Evolutionary conservation across 1,140 invertebrate genomes (phyloP), one percentile per base, ranked within the genome.

Genomic region (Cylas formicarius): DNA sequence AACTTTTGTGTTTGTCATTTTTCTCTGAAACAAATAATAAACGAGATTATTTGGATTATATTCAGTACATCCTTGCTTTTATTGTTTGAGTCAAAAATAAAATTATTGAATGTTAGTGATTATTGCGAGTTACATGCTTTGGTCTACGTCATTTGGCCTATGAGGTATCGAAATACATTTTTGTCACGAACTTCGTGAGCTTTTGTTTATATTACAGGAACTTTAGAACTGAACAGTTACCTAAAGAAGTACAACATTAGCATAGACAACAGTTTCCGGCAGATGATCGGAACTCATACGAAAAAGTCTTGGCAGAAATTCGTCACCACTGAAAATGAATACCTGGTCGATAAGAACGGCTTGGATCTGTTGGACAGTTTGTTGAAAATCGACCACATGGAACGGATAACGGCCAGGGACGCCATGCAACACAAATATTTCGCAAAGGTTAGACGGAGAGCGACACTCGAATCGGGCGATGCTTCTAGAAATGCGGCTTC

Each of bases 401-500:
- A 97, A 68, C 80, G 97, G 63, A 82, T 98, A 48, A 99, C 97
- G 50, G 96, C 97, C 47, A 80, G 86, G 57, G 94, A 98, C 75
- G 96, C 96, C 49, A 96, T 99, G 90, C 90, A 95, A 61, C 96
- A 99, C 75, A 86, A 91, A 52, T 99, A 99, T 72, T 99, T 99
- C 17, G 18, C 35, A 5, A 53, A 48, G 17, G 33, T 53, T 8
- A 33, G 27, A 11, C 18, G 48, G 17, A 55, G 37, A 35, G 11
- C n/a, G n/a, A n/a, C n/a, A n/a, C n/a, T n/a, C n/a, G n/a, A n/a
- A n/a, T n/a, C n/a, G n/a, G n/a, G n/a, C n/a, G n/a, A n/a, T n/a
- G n/a, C n/a, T n/a, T n/a, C n/a, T n/a, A n/a, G n/a, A n/a, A n/a
- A n/a, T n/a, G n/a, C n/a, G n/a, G n/a, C n/a, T n/a, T n/a, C n/a